Evolutionary conservation across 2,888 invertebrate genomes (phyloP), one percentile per base, ranked within the genome.

Genomic region (Liodrosophila aerea): DNA sequence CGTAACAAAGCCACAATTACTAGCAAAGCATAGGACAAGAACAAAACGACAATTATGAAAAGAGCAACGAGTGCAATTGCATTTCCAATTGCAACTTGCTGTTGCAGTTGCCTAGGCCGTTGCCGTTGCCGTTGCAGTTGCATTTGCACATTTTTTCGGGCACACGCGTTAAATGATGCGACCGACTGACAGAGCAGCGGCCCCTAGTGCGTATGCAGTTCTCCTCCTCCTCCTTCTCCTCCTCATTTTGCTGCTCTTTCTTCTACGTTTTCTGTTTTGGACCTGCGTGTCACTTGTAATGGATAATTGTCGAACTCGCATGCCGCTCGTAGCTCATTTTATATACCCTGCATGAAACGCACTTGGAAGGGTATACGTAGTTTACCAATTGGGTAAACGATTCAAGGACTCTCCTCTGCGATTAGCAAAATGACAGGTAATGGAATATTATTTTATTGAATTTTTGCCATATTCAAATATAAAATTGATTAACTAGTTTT

Each of bases 241-340:
- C 22, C 22, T 22, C 22, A 4, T 22, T 22, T 5, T 22, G 3
- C 5, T 22, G 2, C 22, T 22, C 22, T 5, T 22, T 22, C 22
- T 22, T 5, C 22, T 37, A 47, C 34, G 47, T 59, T 36, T 36
- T 30, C 54, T 47, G 53, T 45, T 53, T 57, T 62, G 60, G 59
- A 41, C 58, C 74, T 73, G 75, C 73, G 75, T 84, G 80, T 72
- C 84, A 76, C 49, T 84, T 76, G 71, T 72, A 73, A 85, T 78
- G 80, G 85, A 86, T 84, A 87, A 87, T 86, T 87, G 85, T 85
- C 86, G 78, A 80, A 71, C 65, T 77, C 60, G 67, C 67, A 82
- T 86, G 75, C 70, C 72, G 54, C 46, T 66, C 66, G 70, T 58
- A 66, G 62, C 70, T 70, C 54, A 70, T 66, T 70, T 71, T 66